These are phyloP conservation scores for Dendronephthya gigantea DNA, from an alignment of 64 coral and sea anemone genomes.

Conservation along the genomic window DNA sequence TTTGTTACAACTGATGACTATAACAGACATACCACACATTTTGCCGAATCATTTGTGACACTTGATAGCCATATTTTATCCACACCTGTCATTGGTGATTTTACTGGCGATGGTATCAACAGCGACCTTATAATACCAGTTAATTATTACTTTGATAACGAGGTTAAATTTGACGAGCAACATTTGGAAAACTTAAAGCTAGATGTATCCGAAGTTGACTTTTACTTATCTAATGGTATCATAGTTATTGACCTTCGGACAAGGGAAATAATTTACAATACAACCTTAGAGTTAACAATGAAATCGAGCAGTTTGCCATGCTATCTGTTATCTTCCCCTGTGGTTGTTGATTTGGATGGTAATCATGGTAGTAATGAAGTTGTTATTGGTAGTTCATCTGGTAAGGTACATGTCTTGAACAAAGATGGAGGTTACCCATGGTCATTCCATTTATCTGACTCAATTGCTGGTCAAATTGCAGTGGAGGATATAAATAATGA, in stretches of 20 bases:
- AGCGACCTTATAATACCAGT: conserved; percentile 67
- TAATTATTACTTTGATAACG: conserved; percentile 86
- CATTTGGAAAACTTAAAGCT: background rate
- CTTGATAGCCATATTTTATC: conserved; percentile 82
- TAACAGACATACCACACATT: background rate
- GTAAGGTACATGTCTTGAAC: conserved; percentile 30
- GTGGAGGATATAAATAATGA: conserved; percentile 54
- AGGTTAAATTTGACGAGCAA: background rate
- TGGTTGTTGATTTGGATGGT: conserved; percentile 19
- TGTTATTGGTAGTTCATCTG: conserved; percentile 46
- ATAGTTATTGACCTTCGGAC: conserved; percentile 44
- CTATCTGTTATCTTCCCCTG: conserved; percentile 36
- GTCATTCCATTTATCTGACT: conserved; percentile 37
- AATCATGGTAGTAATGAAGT: conserved; percentile 10
- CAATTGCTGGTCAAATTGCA: conserved; percentile 43
- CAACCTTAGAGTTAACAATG: conserved; percentile 51
- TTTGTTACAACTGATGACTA: background rate
- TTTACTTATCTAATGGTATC: conserved; percentile 45
- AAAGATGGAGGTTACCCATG: background rate
- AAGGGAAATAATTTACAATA: conserved; percentile 31
- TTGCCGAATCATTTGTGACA: conserved; percentile 20
- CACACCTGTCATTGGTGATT: conserved; percentile 80
- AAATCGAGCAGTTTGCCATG: conserved; percentile 44
- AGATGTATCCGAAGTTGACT: conserved; percentile 27
- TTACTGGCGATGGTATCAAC: conserved; percentile 54